Evolutionary conservation across 1,140 invertebrate species (phyloP).

Genomic region (Teleopsis dalmanni): DNA sequence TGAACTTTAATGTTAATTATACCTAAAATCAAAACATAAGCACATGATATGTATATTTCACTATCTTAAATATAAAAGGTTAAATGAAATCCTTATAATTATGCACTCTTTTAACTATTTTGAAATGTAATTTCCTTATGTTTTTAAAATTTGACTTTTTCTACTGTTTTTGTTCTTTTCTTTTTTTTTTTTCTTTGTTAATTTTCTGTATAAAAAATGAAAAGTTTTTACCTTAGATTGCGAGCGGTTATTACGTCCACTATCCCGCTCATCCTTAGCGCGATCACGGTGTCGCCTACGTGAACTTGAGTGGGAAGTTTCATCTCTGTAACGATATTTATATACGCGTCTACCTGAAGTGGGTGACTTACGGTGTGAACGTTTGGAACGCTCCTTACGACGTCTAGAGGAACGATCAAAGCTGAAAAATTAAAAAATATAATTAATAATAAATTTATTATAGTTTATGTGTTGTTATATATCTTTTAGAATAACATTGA

Average conservation of each 20-base stretch:
- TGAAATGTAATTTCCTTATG: not conserved
- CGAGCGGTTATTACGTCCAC: slow-evolving; percentile 39
- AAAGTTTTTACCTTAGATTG: slow-evolving; percentile 45
- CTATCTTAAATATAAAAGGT: too few species aligned
- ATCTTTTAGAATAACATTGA: not conserved
- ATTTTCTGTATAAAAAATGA: slow-evolving; percentile 32
- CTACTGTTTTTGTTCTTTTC: not conserved
- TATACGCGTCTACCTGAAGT: slow-evolving; percentile 50
- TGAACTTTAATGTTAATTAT: not conserved
- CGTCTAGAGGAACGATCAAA: slow-evolving; percentile 55
- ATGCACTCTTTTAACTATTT: not conserved
- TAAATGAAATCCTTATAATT: too few species aligned
- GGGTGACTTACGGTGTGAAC: slow-evolving; percentile 53
- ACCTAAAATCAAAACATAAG: slow-evolving; percentile 1
- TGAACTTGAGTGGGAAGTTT: slow-evolving; percentile 41
- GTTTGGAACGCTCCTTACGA: slow-evolving; percentile 54
- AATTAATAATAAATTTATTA: slow-evolving; percentile 9
- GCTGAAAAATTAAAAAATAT: slow-evolving; percentile 37
- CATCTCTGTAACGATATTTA: slow-evolving; percentile 52
- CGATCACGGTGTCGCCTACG: slow-evolving; percentile 36
- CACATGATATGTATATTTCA: not conserved
- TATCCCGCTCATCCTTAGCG: slow-evolving; percentile 39
- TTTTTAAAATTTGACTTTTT: not conserved
- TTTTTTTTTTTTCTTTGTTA: not conserved
- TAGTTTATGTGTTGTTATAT: not conserved